These are phyloP conservation scores for Colius striatus DNA, from an alignment of 2,113 vertebrate genomes.

Conservation along the genomic window DNA sequence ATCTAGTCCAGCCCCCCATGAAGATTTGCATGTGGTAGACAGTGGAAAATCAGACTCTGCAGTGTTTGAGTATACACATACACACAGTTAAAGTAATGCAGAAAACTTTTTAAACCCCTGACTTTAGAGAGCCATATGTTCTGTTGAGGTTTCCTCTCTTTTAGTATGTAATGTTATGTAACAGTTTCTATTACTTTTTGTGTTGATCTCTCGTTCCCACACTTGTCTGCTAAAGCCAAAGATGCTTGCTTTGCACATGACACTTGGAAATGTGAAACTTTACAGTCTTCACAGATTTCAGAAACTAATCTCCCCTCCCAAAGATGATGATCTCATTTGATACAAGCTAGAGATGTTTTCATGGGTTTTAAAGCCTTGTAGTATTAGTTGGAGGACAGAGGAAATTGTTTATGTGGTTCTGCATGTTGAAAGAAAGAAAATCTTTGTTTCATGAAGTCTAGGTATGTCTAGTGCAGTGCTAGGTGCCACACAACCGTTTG, in stretches of 20 bases:
- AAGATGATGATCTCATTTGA: not conserved
- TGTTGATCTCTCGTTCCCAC: not conserved
- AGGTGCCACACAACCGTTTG: not conserved
- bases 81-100: not conserved
- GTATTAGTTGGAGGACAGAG: not conserved
- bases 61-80: not conserved
- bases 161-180: not conserved
- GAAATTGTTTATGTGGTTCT: not conserved
- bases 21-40: not conserved
- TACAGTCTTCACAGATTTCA: not conserved
- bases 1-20: too few species aligned
- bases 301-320: not conserved
- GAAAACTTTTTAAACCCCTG: not conserved
- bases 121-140: not conserved
- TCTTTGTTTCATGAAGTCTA: not conserved
- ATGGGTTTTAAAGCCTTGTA: not conserved
- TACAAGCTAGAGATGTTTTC: not conserved
- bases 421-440: not conserved
- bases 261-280: not conserved
- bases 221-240: not conserved
- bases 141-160: not conserved
- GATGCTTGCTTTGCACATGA: not conserved
- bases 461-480: not conserved
- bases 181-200: conserved; percentile 5
- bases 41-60: not conserved